phyloP scores from a whole-genome alignment of 2,797 vertebrate genomes.

The Acrocephalus scirpaceus region DNA sequence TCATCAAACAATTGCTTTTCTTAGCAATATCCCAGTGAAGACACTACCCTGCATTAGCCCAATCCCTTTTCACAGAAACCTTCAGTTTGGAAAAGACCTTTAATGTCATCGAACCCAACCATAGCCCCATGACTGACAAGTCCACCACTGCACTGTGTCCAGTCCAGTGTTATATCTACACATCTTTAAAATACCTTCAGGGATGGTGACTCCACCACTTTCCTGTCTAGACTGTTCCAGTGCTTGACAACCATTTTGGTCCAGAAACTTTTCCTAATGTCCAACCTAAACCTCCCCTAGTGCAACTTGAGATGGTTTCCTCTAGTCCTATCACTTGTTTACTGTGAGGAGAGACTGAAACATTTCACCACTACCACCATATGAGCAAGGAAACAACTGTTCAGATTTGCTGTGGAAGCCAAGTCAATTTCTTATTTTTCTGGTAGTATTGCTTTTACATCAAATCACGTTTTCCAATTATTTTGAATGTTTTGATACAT shows the following conservation, averaged over 20 bases:
- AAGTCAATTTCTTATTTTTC: neutral
- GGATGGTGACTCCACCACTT: neutral
- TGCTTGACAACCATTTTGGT: neutral
- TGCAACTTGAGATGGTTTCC: neutral
- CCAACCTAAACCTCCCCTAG: neutral
- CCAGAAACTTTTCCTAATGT: neutral
- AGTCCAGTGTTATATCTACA: too few relatives aligned
- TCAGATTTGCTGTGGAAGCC: neutral
- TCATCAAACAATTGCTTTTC: neutral
- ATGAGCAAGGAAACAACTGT: neutral
- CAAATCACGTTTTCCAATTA: neutral
- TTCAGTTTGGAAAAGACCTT: neutral
- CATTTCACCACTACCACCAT: neutral
- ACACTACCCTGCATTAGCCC: neutral
- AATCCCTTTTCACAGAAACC: neutral
- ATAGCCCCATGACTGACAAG: neutral
- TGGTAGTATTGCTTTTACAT: neutral
- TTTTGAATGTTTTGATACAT: neutral
- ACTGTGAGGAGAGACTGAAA: neutral
- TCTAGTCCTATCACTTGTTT: neutral
- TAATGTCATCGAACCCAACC: fast-evolving
- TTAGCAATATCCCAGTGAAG: neutral
- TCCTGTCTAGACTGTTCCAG: neutral
- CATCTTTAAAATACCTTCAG: neutral
- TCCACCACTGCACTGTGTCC: neutral